Conservation (phyloP, 1,140 invertebrate genomes). For the Asbolus verrucosus region DNA sequence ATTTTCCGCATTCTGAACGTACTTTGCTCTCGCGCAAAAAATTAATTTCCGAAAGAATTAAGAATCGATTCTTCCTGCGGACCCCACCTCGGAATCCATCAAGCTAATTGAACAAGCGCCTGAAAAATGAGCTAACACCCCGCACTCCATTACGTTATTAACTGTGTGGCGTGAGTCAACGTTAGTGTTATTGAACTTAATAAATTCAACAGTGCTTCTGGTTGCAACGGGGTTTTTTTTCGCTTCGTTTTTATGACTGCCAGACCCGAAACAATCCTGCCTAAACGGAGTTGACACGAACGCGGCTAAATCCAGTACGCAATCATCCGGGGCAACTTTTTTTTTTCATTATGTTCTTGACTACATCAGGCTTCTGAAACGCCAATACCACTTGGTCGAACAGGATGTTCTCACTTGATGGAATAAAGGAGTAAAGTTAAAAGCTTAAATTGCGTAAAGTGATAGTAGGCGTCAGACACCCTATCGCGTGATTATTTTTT, state of each 20-base stretch:
- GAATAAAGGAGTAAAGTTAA: background rate
- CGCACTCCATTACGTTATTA: slow-evolving; percentile 40
- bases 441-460: slow-evolving; percentile 30
- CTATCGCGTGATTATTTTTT: background rate
- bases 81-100: slow-evolving; percentile 33
- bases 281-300: too few relatives aligned
- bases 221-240: background rate
- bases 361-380: too few relatives aligned
- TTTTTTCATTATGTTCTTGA: too few relatives aligned
- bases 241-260: background rate
- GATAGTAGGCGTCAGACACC: slow-evolving; percentile 11
- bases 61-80: slow-evolving; percentile 3
- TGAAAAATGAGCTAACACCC: slow-evolving; percentile 38
- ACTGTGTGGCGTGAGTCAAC: slow-evolving; percentile 29
- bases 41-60: slow-evolving; percentile 17
- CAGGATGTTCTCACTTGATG: slow-evolving; percentile 31
- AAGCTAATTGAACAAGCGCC: slow-evolving; percentile 32
- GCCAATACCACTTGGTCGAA: background rate
- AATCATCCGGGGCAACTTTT: too few relatives aligned
- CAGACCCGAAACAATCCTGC: too few relatives aligned
- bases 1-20: too few relatives aligned
- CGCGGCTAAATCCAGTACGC: too few relatives aligned
- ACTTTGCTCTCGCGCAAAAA: too few relatives aligned
- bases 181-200: slow-evolving; percentile 2
- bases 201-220: background rate